Conservation (phyloP, 2,888 invertebrate genomes). For the Eurytoma adleriae region DNA sequence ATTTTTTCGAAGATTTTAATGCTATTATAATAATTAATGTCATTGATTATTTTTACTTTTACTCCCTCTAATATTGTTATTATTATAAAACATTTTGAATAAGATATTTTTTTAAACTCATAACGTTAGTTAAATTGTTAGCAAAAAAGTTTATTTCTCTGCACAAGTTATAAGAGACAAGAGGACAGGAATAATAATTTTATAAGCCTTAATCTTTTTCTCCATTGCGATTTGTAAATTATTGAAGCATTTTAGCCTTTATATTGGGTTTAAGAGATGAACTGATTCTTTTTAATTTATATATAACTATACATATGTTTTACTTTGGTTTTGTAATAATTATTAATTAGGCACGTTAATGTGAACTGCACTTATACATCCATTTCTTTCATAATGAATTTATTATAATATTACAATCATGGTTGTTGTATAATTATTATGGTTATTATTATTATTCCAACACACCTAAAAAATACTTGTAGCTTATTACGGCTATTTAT, state of each 20-base stretch:
- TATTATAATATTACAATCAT: constrained; percentile 49
- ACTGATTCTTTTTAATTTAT: constrained; percentile 57
- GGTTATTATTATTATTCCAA: constrained; percentile 51
- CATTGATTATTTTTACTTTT: constrained; percentile 47
- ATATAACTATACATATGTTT: constrained; percentile 55
- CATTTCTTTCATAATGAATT: constrained; percentile 50
- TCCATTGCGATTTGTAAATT: constrained; percentile 50
- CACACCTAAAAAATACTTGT: constrained; percentile 41
- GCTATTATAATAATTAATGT: constrained; percentile 30
- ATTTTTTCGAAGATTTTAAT: constrained; percentile 45
- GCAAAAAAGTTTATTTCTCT: constrained; percentile 43
- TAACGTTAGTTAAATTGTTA: constrained; percentile 18
- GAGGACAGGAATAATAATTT: constrained; percentile 56
- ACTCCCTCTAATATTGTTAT: constrained; percentile 17
- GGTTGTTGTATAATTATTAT: constrained; percentile 51
- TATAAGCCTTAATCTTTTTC: constrained; percentile 49
- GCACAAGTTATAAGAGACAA: constrained; percentile 53
- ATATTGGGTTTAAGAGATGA: constrained; percentile 49
- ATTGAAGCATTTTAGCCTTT: constrained; percentile 40
- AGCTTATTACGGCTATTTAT: constrained; percentile 52
- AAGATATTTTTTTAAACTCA: constrained; percentile 47
- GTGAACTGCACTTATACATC: constrained; percentile 49
- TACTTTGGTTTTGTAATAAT: constrained; percentile 54
- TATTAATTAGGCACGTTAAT: constrained; percentile 52
- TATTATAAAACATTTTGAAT: neutral